phyloP scores from a whole-genome alignment of 2,888 invertebrate species.

The Deladenus siricidicola region DNA sequence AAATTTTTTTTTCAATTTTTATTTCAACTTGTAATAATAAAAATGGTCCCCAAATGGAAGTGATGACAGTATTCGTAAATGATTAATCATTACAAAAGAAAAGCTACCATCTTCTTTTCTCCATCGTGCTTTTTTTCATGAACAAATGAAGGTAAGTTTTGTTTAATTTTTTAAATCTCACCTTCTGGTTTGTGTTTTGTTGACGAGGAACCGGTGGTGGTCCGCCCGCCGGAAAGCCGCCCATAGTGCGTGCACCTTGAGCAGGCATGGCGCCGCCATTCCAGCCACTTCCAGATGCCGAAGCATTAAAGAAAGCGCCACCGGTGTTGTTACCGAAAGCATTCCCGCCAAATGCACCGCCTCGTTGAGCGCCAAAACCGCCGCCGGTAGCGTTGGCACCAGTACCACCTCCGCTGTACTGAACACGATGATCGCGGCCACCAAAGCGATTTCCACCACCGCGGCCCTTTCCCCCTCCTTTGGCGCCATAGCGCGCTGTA shows the following conservation, averaged over 20 bases:
- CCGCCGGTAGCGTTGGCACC: slow-evolving; percentile 1
- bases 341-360: not conserved
- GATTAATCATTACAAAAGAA: too few relatives aligned
- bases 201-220: not conserved
- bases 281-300: not conserved
- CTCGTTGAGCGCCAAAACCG: not conserved
- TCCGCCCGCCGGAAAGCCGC: slow-evolving; percentile 7
- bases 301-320: not conserved
- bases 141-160: too few relatives aligned
- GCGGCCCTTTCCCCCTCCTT: slow-evolving; percentile 9
- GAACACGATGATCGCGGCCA: slow-evolving; percentile 51
- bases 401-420: slow-evolving; percentile 28
- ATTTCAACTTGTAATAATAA: too few relatives aligned
- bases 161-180: too few relatives aligned
- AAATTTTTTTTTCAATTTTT: too few relatives aligned
- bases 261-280: slow-evolving; percentile 12
- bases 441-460: slow-evolving; percentile 42
- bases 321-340: not conserved
- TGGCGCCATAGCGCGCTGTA: slow-evolving; percentile 15
- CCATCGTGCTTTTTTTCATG: too few relatives aligned
- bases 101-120: too few relatives aligned
- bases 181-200: not conserved
- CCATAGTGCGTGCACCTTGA: slow-evolving; percentile 16
- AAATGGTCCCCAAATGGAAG: too few relatives aligned
- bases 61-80: too few relatives aligned